Percentiles rank a stretch among this genome's conserved stretches.
Conservation (phyloP, 2,797 vertebrate genomes). For the Thripadectes ignobilis region DNA sequence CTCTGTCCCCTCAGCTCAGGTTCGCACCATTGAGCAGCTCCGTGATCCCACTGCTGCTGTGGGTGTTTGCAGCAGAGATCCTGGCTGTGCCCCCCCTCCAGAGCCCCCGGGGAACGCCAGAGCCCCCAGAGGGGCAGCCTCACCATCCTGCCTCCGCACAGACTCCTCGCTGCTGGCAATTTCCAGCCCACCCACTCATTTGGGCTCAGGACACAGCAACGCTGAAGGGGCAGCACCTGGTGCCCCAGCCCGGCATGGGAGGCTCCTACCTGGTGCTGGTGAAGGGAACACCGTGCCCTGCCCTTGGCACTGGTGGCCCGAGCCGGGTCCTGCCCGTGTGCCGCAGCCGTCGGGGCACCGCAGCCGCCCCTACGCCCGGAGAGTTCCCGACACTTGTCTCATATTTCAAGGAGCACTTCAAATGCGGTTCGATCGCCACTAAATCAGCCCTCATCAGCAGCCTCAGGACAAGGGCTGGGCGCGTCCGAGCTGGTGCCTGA, state of each 20-base stretch:
- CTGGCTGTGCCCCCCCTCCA: neutral
- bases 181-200: neutral
- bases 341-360: neutral
- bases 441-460: slow-evolving; percentile 40
- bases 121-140: neutral
- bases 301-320: neutral
- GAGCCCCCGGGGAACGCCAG: neutral
- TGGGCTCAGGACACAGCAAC: rapidly evolving
- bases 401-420: slow-evolving; percentile 1
- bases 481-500: neutral
- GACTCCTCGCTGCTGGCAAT: rapidly evolving
- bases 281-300: neutral
- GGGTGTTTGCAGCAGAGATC: rapidly evolving
- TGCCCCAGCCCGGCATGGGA: neutral
- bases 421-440: neutral
- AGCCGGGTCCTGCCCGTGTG: neutral
- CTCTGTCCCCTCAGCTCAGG: neutral
- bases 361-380: neutral
- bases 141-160: neutral
- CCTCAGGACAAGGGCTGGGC: neutral
- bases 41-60: rapidly evolving
- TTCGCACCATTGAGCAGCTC: neutral
- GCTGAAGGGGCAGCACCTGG: neutral
- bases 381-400: neutral
- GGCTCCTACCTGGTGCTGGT: slow-evolving; percentile 42